phyloP scores from a whole-genome alignment of 2,888 invertebrate genomes.

The Bombyx huttoni region DNA sequence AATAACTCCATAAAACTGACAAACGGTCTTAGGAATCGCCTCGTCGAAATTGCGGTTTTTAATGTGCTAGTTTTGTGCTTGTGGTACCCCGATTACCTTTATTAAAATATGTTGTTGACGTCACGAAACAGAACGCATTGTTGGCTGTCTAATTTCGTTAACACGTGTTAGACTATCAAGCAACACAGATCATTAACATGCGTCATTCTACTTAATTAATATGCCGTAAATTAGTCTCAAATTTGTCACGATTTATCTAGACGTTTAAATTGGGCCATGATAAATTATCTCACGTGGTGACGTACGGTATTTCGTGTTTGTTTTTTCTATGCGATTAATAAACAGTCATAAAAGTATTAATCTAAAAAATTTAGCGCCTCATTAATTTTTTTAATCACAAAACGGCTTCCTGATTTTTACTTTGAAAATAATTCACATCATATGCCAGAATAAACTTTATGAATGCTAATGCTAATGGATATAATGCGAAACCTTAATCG shows the following conservation, averaged over 20 bases:
- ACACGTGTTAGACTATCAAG: conserved; percentile 18
- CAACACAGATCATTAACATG: conserved; percentile 20
- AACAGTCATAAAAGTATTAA: conserved; percentile 3
- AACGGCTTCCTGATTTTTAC: too few species aligned
- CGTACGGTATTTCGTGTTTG: conserved; percentile 20
- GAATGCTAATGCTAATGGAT: too few species aligned
- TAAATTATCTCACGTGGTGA: conserved; percentile 28
- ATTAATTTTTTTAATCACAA: background rate
- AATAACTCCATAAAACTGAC: background rate
- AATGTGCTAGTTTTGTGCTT: background rate
- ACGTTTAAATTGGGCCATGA: conserved; percentile 39
- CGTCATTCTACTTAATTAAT: conserved; percentile 45
- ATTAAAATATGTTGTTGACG: background rate
- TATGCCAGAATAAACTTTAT: too few species aligned
- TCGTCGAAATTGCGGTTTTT: background rate
- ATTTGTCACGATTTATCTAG: conserved; percentile 57
- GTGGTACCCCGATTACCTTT: background rate
- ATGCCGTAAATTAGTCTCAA: conserved; percentile 39
- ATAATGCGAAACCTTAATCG: too few species aligned
- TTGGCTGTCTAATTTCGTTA: conserved; percentile 15
- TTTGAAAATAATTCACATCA: too few species aligned
- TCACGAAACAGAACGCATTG: background rate
- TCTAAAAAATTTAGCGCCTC: background rate
- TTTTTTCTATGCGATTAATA: conserved; percentile 15
- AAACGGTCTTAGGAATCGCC: background rate